Evolutionary conservation across 2,113 vertebrate genomes (phyloP), one percentile per base, ranked within the genome.

Genomic region (Coryphaenoides rupestris): DNA sequence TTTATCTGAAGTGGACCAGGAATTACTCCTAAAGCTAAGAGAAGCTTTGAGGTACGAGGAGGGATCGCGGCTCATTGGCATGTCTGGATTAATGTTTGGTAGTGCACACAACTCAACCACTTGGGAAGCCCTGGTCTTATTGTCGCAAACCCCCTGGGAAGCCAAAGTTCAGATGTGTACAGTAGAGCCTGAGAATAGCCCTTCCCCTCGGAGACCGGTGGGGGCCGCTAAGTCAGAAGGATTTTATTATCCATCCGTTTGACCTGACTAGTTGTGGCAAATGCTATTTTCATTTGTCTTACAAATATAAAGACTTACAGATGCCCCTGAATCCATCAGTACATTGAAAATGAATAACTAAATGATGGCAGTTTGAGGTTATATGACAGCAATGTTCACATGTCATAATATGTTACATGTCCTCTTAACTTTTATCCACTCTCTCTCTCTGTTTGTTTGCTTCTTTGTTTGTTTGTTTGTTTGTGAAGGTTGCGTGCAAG

Each of bases 401-500:
- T n/a, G n/a, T 33, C 28, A 33, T 5, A 33, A 33, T 10, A 33
- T 63, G 23, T 58, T 28, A 46, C 19, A 4, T 47, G 9, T 52
- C 16, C 33, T 46, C 3, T 71, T 17, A 73, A 65, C 45, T 17
- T 55, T 33, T 10, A 66, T 67, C 65, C 58, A 63, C 64, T 75
- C 3, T 79, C n/a, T n/a, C 23, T 65, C 16, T 74, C 7, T 79
- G 24, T 66, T 78, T 62, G 74, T 63, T 59, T 84, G 49, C 74
- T 46, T 73, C 12, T 26, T 21, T 65, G 19, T 74, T 12, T 79
- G 24, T 66, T 78, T 62, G 74, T 63, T 59, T 84, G 49, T 75
- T 46, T 73, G 73, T 46, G 89, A 89, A 98, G 95, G 92, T 95
- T 61, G 86, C 91, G 56, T 94, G 93, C 84, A 93, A 92, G 16